A percentile compares a stretch with the other conserved stretches of the same genome.
phyloP scores from a whole-genome alignment of 2,113 vertebrate genomes.

The Ibidorhyncha struthersii region DNA sequence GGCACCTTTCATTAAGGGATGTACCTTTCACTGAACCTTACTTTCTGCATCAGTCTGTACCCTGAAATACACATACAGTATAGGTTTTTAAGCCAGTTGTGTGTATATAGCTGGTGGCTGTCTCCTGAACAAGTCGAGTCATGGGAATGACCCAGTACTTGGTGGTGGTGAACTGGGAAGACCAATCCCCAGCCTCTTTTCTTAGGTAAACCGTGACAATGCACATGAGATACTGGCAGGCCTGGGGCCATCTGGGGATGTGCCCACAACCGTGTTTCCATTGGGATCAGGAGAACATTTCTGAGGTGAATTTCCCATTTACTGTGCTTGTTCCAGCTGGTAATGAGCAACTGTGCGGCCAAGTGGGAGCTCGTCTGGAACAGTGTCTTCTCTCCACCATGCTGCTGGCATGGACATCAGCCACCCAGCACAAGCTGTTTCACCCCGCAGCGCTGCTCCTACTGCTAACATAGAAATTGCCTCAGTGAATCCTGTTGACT shows the following conservation, averaged over 20 bases:
- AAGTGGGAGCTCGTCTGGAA: not conserved
- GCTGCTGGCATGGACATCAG: accelerated
- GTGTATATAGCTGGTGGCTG: not conserved
- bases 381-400: accelerated
- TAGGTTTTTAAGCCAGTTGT: not conserved
- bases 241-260: not conserved
- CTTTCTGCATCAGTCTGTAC: not conserved
- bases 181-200: not conserved
- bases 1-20: not conserved
- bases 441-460: not conserved
- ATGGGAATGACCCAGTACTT: not conserved
- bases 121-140: not conserved
- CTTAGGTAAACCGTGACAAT: not conserved
- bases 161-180: not conserved
- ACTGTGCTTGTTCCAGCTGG: not conserved
- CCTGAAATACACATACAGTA: not conserved
- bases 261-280: not conserved
- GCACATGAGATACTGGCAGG: not conserved
- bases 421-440: not conserved
- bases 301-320: not conserved
- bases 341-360: not conserved
- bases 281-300: not conserved
- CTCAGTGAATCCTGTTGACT: not conserved
- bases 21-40: not conserved
- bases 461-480: not conserved